Evolutionary conservation across 2,797 vertebrate genomes (phyloP), one percentile per base, ranked within the genome.

Genomic region (Melanotaenia maccullochi): DNA sequence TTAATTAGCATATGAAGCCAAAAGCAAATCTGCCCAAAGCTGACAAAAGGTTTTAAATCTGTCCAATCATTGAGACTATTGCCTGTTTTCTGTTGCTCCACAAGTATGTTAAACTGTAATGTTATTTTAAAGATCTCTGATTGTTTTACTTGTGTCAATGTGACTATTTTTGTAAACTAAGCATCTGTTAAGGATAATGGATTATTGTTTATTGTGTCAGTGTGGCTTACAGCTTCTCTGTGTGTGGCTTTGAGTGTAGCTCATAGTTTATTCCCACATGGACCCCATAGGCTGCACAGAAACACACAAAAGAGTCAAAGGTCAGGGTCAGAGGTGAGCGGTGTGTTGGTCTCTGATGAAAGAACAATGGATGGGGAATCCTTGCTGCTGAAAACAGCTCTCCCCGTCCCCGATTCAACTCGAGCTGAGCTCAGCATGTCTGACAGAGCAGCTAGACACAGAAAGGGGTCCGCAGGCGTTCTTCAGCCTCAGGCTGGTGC

Each of bases 281-380:
- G 65, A 58, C 60, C 61, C 56, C 61, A 49, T 18, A 16, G 66
- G 25, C 20, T 22, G 16, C 65, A 44, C 62, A 70, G 55, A 66
- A 57, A 47, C 42, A 44, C 64, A 87, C 65, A 84, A 68, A 84
- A 71, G 56, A 75, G 87, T 75, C 78, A 89, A 68, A 86, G 89
- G 87, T 87, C 12, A n/a, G 72, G 76, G 85, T 87, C 75, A 66
- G 73, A 78, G 90, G 87, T 89, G 80, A 72, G 72, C 13, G 13
- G 65, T 65, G 75, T 73, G 82, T 76, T 42, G 77, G 76, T 51
- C 65, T 54, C 6, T 58, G 72, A 60, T 78, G 62, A 71, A 72
- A 75, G 30, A 76, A 86, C 84, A 86, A 83, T 76, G 68, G 72
- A 16, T n/a, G 57, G 71, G 80, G 83, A 68, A 71, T 80, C 82